A percentile compares a stretch with the other conserved stretches of the same genome.
phyloP scores from a whole-genome alignment of 2,797 vertebrate species.

The Petrocephalus sullivani region DNA sequence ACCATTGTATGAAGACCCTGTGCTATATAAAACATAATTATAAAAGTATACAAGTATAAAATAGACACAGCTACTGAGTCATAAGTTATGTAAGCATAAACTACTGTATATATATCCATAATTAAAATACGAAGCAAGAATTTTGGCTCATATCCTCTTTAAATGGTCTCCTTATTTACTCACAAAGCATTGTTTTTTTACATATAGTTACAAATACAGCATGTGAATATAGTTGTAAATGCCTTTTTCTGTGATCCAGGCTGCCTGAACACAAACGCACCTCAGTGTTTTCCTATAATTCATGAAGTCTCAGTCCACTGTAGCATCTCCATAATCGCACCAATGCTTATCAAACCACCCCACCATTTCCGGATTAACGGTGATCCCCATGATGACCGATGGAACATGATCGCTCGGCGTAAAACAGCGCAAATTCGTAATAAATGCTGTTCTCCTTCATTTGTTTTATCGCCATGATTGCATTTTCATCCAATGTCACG shows the following conservation, averaged over 20 bases:
- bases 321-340: neutral
- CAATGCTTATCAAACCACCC: neutral
- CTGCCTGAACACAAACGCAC: neutral
- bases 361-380: neutral
- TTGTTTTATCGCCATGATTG: neutral
- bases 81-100: neutral
- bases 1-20: neutral
- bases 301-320: neutral
- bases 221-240: neutral
- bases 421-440: neutral
- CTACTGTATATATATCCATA: neutral
- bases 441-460: neutral
- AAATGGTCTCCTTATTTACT: neutral
- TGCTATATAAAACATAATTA: neutral
- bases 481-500: neutral
- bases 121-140: neutral
- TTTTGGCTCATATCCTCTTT: neutral
- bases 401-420: neutral
- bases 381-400: neutral
- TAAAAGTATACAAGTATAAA: neutral
- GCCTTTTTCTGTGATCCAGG: neutral
- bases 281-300: neutral
- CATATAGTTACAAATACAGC: neutral
- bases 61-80: neutral
- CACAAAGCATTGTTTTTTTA: neutral